A percentile compares a stretch with the other conserved stretches of the same genome.
Evolutionary conservation across 2,888 invertebrate species (phyloP).

Genomic region (Allacma fusca): DNA sequence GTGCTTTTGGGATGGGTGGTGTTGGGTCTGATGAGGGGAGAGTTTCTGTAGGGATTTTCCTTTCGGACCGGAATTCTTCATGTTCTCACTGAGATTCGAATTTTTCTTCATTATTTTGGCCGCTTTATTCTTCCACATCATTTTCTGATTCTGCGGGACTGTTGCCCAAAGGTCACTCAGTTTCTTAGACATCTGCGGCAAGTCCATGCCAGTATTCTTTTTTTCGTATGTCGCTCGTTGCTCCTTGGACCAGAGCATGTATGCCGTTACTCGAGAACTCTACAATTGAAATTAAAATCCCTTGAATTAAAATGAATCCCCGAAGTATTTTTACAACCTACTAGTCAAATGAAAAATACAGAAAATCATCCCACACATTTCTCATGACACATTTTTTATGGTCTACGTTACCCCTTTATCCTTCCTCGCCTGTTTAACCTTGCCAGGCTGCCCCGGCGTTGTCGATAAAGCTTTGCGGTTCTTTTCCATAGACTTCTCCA

Average conservation of each 20-base stretch:
- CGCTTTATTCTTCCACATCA: slow-evolving; percentile 65
- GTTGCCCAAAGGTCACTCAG: slow-evolving; percentile 90
- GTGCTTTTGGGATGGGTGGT: neutral
- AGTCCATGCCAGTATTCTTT: slow-evolving; percentile 69
- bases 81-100: slow-evolving; percentile 53
- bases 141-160: slow-evolving; percentile 69
- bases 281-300: slow-evolving; percentile 58
- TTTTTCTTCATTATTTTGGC: slow-evolving; percentile 62
- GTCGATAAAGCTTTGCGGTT: slow-evolving; percentile 21
- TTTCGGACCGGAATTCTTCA: slow-evolving; percentile 55
- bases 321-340: no score
- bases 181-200: slow-evolving; percentile 81
- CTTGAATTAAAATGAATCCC: no score
- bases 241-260: slow-evolving; percentile 90
- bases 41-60: neutral
- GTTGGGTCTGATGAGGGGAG: neutral
- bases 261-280: slow-evolving; percentile 84
- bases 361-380: no score
- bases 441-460: slow-evolving; percentile 72
- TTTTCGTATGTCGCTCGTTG: slow-evolving; percentile 76
- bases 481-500: slow-evolving; percentile 77
- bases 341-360: no score
- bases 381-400: no score
- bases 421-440: slow-evolving; percentile 78
- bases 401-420: slow-evolving; percentile 77